Percentiles rank a stretch among this genome's conserved stretches.
Evolutionary conservation across 2,113 vertebrate genomes (phyloP).

Genomic region (Passer montanus): DNA sequence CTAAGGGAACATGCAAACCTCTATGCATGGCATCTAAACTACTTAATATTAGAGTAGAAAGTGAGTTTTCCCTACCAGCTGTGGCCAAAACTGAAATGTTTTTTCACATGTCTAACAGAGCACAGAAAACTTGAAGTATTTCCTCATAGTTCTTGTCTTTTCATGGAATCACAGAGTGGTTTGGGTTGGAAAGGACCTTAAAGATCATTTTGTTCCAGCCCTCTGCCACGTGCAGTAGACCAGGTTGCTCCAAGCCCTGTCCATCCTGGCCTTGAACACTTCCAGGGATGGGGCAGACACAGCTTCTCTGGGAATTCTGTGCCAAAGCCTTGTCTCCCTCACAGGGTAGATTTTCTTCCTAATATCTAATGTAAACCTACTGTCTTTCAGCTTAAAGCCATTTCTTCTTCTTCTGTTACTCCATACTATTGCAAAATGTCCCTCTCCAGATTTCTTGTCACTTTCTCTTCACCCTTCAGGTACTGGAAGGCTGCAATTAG

Average conservation of each 20-base stretch:
- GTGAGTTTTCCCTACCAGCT: neutral
- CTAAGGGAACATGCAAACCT: neutral
- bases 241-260: neutral
- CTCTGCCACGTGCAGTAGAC: rapidly evolving
- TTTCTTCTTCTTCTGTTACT: neutral
- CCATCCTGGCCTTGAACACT: rapidly evolving
- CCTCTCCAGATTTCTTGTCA: neutral
- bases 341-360: neutral
- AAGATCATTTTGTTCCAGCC: neutral
- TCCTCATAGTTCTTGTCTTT: neutral
- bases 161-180: neutral
- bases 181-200: neutral
- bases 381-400: neutral
- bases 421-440: neutral
- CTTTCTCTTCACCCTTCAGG: neutral
- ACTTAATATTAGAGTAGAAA: neutral
- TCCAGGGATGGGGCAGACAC: neutral
- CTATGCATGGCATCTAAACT: neutral
- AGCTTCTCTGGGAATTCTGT: neutral
- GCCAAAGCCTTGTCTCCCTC: rapidly evolving
- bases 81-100: neutral
- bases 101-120: neutral
- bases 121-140: neutral
- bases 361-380: neutral
- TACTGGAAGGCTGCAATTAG: neutral